These are phyloP conservation scores for Mythimna pallens DNA, from an alignment of 2,888 invertebrate species.

Conservation along the genomic window DNA sequence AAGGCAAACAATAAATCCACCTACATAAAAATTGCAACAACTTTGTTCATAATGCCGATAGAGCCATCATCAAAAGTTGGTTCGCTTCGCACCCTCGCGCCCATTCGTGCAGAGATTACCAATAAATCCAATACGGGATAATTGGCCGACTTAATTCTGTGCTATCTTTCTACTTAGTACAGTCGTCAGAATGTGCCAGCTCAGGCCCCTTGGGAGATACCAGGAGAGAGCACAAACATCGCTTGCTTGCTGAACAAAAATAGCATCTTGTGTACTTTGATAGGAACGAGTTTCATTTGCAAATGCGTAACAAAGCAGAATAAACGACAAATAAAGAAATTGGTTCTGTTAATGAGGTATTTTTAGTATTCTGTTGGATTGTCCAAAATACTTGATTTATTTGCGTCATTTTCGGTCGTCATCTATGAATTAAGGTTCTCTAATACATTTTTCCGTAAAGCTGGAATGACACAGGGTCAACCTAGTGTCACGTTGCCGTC, in stretches of 20 bases:
- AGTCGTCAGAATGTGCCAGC: slow-evolving; percentile 91
- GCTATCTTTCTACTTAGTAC: slow-evolving; percentile 91
- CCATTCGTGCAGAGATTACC: slow-evolving; percentile 91
- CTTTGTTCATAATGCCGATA: slow-evolving; percentile 90
- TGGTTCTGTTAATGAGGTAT: slow-evolving; percentile 83
- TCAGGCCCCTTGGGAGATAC: slow-evolving; percentile 89
- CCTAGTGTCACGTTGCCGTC: slow-evolving; percentile 79
- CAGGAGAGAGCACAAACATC: slow-evolving; percentile 84
- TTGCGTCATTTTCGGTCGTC: slow-evolving; percentile 51
- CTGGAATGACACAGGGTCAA: slow-evolving; percentile 73
- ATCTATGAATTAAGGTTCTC: slow-evolving; percentile 46
- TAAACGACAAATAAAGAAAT: slow-evolving; percentile 82
- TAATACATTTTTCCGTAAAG: slow-evolving; percentile 56
- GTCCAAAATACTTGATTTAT: slow-evolving; percentile 60
- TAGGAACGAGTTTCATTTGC: slow-evolving; percentile 79
- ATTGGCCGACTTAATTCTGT: slow-evolving; percentile 91
- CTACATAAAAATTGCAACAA: slow-evolving; percentile 90
- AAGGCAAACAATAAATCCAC: slow-evolving; percentile 88
- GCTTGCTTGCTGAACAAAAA: slow-evolving; percentile 80
- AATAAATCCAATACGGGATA: slow-evolving; percentile 91
- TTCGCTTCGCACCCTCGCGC: slow-evolving; percentile 90
- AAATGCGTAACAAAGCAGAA: slow-evolving; percentile 72
- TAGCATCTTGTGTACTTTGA: slow-evolving; percentile 74
- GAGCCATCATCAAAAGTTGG: slow-evolving; percentile 90
- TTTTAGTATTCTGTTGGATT: slow-evolving; percentile 74